Evolutionary conservation across 2,888 invertebrate species (phyloP), one percentile per base, ranked within the genome.

Genomic region (Drosophila nr. perissopoda): DNA sequence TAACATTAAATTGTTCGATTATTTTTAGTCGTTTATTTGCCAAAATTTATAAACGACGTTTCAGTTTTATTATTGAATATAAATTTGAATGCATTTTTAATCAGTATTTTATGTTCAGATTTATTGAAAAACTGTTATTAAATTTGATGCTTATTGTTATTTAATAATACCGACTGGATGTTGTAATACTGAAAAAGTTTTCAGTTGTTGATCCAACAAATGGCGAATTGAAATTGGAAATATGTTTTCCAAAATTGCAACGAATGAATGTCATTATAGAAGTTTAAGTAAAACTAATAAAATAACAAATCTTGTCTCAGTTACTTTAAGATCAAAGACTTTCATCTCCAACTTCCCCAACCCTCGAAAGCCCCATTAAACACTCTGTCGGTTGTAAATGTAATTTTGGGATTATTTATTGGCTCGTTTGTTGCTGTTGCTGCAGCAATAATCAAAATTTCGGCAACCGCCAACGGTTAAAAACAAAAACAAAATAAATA

Each of bases 51-150:
- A 72, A 67, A 66, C 74, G 67, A 70, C 60, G 74, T 75, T 82
- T 77, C 49, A 65, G 56, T 73, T 89, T 83, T 86, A 83, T 84
- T 87, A 83, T 74, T 70, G 82, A 62, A 73, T 71, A 85, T 89
- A 84, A 88, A 78, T 86, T 86, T 80, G 60, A 83, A 88, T 90
- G 79, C 76, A 76, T 72, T 88, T 86, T 88, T 87, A 83, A 81
- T 90, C 82, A 83, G 77, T 76, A 76, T 86, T 83, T 83, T 70
- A 84, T 80, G 74, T 70, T 73, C 27, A 62, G 40, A 62, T 52
- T 72, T 77, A 88, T 79, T 76, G 81, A 56, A 46, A 76, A 77
- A 77, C 65, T 73, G 67, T 68, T 70, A 79, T 85, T 71, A 68
- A 77, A 76, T 75, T 71, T 63, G 53, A 76, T 76, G 61, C 29